Percentiles rank a stretch among this genome's conserved stretches.
These are phyloP conservation scores for Dicrostonyx torquatus DNA, from an alignment of 2,797 vertebrate genomes.

Conservation along the genomic window DNA sequence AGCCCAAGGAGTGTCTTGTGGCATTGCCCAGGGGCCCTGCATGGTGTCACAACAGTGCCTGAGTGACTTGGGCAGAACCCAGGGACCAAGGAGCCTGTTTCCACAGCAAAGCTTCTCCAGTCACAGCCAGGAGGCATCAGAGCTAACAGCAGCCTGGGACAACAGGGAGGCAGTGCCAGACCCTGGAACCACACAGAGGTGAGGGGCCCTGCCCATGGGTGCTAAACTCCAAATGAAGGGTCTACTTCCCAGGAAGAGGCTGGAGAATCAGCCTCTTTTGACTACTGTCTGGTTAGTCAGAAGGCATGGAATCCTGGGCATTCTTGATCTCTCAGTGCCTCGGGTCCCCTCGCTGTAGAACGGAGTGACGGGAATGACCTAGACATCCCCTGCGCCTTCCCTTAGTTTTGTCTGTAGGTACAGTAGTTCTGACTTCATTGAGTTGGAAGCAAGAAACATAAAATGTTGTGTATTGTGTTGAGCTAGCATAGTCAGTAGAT, in stretches of 20 bases:
- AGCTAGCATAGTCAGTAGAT: background rate
- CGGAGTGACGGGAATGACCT: fast-evolving
- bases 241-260: fast-evolving
- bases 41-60: background rate
- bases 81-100: background rate
- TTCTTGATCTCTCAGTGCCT: background rate
- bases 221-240: background rate
- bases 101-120: fast-evolving
- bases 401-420: background rate
- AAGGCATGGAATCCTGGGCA: background rate
- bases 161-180: background rate
- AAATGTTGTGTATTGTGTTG: fast-evolving
- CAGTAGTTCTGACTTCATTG: no score
- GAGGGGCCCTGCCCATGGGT: background rate
- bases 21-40: background rate
- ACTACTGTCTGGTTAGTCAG: background rate
- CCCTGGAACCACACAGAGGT: background rate
- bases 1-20: background rate
- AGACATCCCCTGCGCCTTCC: background rate
- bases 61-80: background rate
- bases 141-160: background rate
- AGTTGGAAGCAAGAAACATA: background rate
- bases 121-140: background rate
- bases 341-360: background rate
- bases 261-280: fast-evolving